Evolutionary conservation across 37 sponge, comb jelly and placozoan species (phyloP), one percentile per base, ranked within the genome.

Genomic region (Axinella damicornis): DNA sequence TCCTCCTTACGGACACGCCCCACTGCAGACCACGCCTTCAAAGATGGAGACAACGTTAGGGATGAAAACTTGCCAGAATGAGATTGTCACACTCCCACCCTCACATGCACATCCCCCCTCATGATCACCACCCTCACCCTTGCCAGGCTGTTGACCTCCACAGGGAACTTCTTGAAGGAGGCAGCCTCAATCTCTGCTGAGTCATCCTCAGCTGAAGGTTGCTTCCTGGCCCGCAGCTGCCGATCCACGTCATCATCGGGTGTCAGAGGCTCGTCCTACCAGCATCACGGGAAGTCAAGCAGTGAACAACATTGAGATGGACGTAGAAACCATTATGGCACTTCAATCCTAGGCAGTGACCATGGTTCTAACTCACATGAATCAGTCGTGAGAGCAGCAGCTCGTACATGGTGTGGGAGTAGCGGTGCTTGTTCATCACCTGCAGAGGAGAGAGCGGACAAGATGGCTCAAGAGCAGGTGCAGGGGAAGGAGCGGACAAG

Each of bases 1-100:
- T 95, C 96, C 38, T 95, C 93, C 82, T 95, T 95, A 9, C 88
- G 87, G 65, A 95, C 76, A 19, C 96, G 62, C 13, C 92, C 88
- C 5, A 73, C 31, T 9, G 92, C 41, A 1, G 82, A 72, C 95
- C 95, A 95, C 24, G 92, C 92, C 95, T 95, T 71, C 30, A 83
- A 27, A 0, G n/a, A 30, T 33, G 27, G 36, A 69, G 33, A 66
- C 2, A 25, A 16, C 1, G 18, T 25, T 33, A 66, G 1, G 33
- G 33, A 0, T 1, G 28, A 19, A 1, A 30, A 25, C 64, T 1
- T 18, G 33, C 30, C 28, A 24, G 18, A 25, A 1, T 0, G 17
- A 24, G 17, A 66, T 4, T 34, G 28, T 28, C 24, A 66, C 1
- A 66, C 67, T 1, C 1, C 1, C 67, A 20, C 30, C 30, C 67